Base-by-base conservation (phyloP, 2,888 invertebrate genomes). In the Trichopoda pennipes region DNA sequence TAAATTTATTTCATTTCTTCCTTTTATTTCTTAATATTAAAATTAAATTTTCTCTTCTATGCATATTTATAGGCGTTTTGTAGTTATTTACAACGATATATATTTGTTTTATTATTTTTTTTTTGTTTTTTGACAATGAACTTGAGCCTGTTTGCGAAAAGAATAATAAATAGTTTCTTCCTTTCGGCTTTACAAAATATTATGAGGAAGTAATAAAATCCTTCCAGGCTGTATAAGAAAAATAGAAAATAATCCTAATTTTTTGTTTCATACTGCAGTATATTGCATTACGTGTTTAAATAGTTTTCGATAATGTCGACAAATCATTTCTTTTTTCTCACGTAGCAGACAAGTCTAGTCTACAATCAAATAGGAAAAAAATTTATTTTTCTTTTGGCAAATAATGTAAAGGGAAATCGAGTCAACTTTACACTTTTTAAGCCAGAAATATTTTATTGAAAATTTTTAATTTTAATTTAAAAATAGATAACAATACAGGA, bases 91-190 rank as follows among this genome's bases (percentile, higher is more conserved):
- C 3, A 14, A 16, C 1, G 23, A 44, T n/a, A 56, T 38, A 19
- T 72, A 8, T 51, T 35, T 70, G 32, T 58, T 21, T 51, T 68
- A 51, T 53, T 49, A 35, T 60, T 28, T 28, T 32, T 19, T 60
- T 38, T 38, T 3, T 66, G 23, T 77, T 83, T 84, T 87, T 87
- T 87, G 88, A 88, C 88, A 88, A 88, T 88, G 89, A 88, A 88
- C 88, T 88, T 88, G 84, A 72, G 88, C 86, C 88, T 83, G 75
- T 21, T 49, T 66, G 32, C 10, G 16, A 17, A n/a, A 14, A 74
- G 51, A 19, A 80, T 76, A 64, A 80, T 68, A 66, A 47, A 51
- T 23, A 51, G 49, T n/a, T 17, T 58, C 60, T 58, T n/a, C n/a
- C n/a, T n/a, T n/a, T n/a, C n/a, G n/a, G n/a, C 28, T 32, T n/a